Conservation (phyloP, 2,113 vertebrate species). For the Sturnira hondurensis region DNA sequence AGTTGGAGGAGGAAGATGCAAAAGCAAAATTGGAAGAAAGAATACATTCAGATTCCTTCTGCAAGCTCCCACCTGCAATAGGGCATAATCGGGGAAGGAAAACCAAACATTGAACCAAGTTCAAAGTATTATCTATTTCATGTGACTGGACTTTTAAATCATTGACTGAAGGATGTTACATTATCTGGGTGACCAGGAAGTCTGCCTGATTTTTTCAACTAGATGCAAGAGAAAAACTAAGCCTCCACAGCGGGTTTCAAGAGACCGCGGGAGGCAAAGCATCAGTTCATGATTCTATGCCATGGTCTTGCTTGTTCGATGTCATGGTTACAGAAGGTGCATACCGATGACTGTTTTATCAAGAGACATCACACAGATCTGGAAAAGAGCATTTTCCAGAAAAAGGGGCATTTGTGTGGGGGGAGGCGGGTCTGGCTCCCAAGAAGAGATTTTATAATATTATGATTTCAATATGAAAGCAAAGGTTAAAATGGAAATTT, state of each 20-base stretch:
- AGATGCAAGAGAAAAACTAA: background rate
- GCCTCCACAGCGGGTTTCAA: background rate
- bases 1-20: background rate
- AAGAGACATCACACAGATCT: background rate
- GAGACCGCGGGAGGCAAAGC: background rate
- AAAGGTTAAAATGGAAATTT: slow-evolving; percentile 1
- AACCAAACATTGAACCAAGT: background rate
- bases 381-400: background rate
- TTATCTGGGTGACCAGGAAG: background rate
- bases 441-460: background rate
- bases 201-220: background rate
- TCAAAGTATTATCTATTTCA: background rate
- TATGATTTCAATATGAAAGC: background rate
- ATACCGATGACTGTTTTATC: background rate
- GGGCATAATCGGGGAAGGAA: background rate
- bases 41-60: background rate
- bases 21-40: background rate
- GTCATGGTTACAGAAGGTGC: background rate
- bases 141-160: background rate
- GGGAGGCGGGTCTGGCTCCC: background rate
- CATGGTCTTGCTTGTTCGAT: background rate
- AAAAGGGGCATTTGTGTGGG: background rate
- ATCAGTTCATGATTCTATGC: background rate
- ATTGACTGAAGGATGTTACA: background rate
- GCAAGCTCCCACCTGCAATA: background rate